Evolutionary conservation across 2,797 vertebrate species (phyloP).

Genomic region (Caiman crocodilus): DNA sequence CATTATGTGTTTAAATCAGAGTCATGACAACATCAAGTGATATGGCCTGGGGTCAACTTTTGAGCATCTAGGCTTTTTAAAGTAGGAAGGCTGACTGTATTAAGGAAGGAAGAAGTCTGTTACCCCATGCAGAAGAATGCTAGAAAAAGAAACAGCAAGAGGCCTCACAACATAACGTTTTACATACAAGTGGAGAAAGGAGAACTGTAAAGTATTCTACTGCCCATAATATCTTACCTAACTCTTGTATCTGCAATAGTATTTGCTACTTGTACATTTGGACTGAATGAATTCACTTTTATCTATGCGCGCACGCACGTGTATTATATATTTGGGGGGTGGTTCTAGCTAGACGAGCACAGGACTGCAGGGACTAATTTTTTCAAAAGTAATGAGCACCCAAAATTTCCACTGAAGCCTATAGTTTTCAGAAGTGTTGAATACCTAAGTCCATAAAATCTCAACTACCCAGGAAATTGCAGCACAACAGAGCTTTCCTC

Average conservation of each 20-base stretch:
- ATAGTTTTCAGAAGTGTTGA: too few relatives aligned
- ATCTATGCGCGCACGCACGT: neutral
- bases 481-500: neutral
- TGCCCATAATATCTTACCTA: neutral
- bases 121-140: neutral
- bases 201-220: neutral
- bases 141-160: neutral
- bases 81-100: neutral
- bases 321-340: too few relatives aligned
- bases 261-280: neutral
- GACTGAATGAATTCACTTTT: neutral
- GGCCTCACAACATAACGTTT: neutral
- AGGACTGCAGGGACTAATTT: conserved; percentile 13
- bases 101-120: neutral
- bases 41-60: neutral
- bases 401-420: neutral
- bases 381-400: neutral
- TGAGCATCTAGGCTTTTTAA: neutral
- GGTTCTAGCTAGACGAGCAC: neutral
- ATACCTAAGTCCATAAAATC: neutral
- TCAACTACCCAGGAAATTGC: neutral
- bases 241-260: neutral
- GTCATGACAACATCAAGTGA: neutral
- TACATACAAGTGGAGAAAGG: neutral
- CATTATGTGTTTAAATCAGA: neutral